Percentiles rank a stretch among this genome's conserved stretches.
Evolutionary conservation across 2,888 invertebrate genomes (phyloP).

Genomic region (Ectobius pallidus): DNA sequence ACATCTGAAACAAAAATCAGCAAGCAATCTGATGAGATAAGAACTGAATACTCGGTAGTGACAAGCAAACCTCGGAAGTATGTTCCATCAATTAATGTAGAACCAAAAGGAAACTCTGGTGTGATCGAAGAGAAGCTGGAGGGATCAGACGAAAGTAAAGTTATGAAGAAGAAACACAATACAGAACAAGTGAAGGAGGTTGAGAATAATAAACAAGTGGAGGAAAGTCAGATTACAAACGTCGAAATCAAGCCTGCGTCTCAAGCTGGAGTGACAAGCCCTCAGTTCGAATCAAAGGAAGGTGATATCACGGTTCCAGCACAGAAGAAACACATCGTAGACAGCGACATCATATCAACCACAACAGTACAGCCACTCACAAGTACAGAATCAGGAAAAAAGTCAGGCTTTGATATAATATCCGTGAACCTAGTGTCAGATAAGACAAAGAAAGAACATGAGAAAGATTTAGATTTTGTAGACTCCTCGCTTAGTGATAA

Average conservation of each 20-base stretch:
- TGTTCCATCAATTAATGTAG: constrained; percentile 33
- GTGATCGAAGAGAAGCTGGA: constrained; percentile 43
- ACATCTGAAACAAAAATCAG: constrained; percentile 1
- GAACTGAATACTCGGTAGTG: constrained; percentile 43
- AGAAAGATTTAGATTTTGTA: constrained; percentile 48
- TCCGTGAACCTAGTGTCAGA: constrained; percentile 40
- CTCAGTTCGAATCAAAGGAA: constrained; percentile 34
- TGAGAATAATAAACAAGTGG: no score
- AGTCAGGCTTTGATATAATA: constrained; percentile 42
- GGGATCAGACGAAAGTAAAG: constrained; percentile 46
- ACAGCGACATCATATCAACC: background rate
- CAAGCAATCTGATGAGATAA: constrained; percentile 28
- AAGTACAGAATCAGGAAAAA: background rate
- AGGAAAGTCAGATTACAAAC: background rate
- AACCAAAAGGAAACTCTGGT: constrained; percentile 46
- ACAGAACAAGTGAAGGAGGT: constrained; percentile 43
- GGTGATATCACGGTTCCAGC: constrained; percentile 32
- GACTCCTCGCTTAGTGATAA: constrained; percentile 48
- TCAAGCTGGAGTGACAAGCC: constrained; percentile 39
- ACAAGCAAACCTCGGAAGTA: constrained; percentile 41
- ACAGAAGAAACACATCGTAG: background rate
- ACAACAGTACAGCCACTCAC: constrained; percentile 22
- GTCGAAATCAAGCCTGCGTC: constrained; percentile 41
- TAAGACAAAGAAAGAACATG: constrained; percentile 26
- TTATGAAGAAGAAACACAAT: constrained; percentile 43